Evolutionary conservation across 2,113 vertebrate genomes (phyloP).

Genomic region (Gorsachius goisagi): DNA sequence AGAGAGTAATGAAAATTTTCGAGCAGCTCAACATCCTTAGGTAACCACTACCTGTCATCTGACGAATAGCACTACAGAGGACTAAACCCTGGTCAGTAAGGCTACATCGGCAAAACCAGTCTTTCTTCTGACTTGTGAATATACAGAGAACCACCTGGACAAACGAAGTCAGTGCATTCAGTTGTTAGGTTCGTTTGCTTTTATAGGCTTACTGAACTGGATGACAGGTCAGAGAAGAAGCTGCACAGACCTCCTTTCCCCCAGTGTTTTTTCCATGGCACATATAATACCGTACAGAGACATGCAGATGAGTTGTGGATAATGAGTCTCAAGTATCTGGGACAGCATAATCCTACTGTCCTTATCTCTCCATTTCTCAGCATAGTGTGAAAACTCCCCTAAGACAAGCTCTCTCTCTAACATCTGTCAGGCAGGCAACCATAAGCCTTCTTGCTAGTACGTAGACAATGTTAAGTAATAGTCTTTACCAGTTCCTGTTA

Average conservation of each 20-base stretch:
- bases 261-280: neutral
- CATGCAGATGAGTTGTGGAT: neutral
- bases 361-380: neutral
- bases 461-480: neutral
- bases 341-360: neutral
- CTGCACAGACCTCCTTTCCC: neutral
- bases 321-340: neutral
- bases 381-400: neutral
- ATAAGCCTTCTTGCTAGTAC: neutral
- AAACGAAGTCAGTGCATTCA: neutral
- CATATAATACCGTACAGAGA: neutral
- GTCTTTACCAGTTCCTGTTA: neutral
- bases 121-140: neutral
- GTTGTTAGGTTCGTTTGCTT: neutral
- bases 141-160: neutral
- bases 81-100: neutral
- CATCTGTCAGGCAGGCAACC: neutral
- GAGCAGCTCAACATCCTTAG: neutral
- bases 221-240: neutral
- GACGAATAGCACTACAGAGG: neutral
- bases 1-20: neutral
- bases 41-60: too few species aligned
- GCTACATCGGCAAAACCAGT: neutral
- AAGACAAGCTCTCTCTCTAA: neutral
- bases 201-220: neutral